Conservation (phyloP, 2,113 vertebrate species). For the Falco punctatus region DNA sequence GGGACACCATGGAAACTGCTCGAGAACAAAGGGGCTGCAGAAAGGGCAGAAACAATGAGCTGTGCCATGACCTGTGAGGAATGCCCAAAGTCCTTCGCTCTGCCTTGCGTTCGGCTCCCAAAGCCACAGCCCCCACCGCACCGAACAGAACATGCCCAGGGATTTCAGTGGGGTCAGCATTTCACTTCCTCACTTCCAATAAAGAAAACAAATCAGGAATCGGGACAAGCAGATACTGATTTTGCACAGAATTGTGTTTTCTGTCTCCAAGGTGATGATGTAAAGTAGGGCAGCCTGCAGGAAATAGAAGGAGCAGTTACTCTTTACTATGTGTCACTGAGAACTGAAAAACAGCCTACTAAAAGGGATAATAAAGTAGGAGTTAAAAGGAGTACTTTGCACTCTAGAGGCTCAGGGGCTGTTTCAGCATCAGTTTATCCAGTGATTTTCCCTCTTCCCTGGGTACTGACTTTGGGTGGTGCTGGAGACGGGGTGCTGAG, state of each 20-base stretch:
- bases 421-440: neutral
- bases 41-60: neutral
- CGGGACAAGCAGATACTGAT: neutral
- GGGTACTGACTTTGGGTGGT: neutral
- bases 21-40: neutral
- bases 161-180: neutral
- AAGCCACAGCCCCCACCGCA: accelerated
- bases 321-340: neutral
- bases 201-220: neutral
- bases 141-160: neutral
- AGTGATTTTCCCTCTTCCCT: neutral
- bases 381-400: neutral
- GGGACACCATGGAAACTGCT: conserved; percentile 46
- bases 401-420: neutral
- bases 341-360: neutral
- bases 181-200: neutral
- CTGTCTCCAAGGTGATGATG: conserved; percentile 10
- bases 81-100: neutral
- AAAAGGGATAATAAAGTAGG: neutral
- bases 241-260: neutral
- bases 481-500: neutral
- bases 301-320: neutral
- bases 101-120: neutral
- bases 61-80: neutral
- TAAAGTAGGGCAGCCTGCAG: conserved; percentile 13